Conservation (phyloP, 2,113 vertebrate species). For the Pitta sordida region DNA sequence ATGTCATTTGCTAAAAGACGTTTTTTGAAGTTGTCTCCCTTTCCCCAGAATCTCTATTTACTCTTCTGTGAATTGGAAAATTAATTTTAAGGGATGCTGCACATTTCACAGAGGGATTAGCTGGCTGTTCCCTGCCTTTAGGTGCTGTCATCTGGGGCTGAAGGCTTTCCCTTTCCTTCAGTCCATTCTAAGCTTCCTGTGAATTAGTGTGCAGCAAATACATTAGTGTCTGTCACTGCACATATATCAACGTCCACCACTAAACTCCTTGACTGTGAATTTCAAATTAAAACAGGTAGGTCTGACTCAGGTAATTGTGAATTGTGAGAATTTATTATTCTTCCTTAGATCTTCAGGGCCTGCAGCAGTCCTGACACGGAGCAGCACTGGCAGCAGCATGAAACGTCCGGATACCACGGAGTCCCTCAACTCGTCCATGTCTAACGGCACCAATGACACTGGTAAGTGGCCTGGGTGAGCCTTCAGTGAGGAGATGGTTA, state of each 20-base stretch:
- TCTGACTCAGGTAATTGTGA: background rate
- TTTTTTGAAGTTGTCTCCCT: background rate
- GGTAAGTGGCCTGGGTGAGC: conserved; percentile 65
- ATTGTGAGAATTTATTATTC: background rate
- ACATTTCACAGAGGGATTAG: background rate
- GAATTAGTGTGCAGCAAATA: background rate
- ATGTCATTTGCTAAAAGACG: background rate
- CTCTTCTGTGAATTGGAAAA: background rate
- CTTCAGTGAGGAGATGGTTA: background rate
- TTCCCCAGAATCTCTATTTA: background rate
- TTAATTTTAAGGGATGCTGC: background rate
- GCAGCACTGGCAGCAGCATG: conserved; percentile 81
- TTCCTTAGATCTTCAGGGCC: conserved; percentile 80
- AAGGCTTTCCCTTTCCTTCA: background rate
- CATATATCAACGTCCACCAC: background rate
- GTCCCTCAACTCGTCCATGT: conserved; percentile 94
- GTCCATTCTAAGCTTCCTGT: background rate
- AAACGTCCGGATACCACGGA: conserved; percentile 93
- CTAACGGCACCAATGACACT: conserved; percentile 94
- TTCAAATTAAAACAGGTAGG: background rate
- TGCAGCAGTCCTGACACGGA: conserved; percentile 76
- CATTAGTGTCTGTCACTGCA: background rate
- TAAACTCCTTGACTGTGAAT: background rate
- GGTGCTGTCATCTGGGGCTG: background rate
- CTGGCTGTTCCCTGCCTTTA: background rate